Percentiles rank a stretch among this genome's conserved stretches.
These are phyloP conservation scores for Macrosiphum euphorbiae DNA, from an alignment of 2,888 invertebrate genomes.

Conservation along the genomic window DNA sequence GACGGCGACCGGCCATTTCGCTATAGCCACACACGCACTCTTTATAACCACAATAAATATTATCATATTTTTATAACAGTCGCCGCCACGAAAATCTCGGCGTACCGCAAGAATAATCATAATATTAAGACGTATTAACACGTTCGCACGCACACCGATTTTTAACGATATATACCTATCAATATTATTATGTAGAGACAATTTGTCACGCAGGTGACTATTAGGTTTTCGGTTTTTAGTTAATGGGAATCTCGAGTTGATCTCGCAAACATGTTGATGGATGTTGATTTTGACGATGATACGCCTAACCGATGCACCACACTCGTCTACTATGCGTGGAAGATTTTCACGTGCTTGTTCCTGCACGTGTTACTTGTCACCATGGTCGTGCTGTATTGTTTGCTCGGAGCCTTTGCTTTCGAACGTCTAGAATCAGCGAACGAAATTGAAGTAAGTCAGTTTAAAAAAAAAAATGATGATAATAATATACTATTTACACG, in stretches of 20 bases:
- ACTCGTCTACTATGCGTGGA: conserved; percentile 81
- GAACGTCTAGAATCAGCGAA: conserved; percentile 81
- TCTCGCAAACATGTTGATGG: conserved; percentile 61
- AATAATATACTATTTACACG: not conserved
- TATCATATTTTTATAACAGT: conserved; percentile 3
- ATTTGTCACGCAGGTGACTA: not conserved
- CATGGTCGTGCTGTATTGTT: conserved; percentile 90
- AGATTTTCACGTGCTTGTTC: conserved; percentile 86
- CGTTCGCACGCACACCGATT: not conserved
- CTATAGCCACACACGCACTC: not conserved
- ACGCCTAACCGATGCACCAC: conserved; percentile 72
- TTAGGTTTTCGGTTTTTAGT: not conserved
- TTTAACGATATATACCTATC: not conserved
- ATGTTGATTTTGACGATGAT: conserved; percentile 68
- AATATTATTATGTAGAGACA: not conserved
- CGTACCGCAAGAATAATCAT: not conserved
- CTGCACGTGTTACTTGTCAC: conserved; percentile 90
- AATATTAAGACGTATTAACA: not conserved
- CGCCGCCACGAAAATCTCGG: not conserved
- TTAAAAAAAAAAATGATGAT: not conserved
- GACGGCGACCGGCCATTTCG: conserved; percentile 14
- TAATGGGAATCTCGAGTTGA: not conserved
- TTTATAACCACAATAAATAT: not conserved
- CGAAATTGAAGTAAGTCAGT: conserved; percentile 77
- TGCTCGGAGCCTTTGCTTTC: conserved; percentile 89